Conservation (phyloP, 2,888 invertebrate genomes). For the Poecilobothrus nobilitatus region DNA sequence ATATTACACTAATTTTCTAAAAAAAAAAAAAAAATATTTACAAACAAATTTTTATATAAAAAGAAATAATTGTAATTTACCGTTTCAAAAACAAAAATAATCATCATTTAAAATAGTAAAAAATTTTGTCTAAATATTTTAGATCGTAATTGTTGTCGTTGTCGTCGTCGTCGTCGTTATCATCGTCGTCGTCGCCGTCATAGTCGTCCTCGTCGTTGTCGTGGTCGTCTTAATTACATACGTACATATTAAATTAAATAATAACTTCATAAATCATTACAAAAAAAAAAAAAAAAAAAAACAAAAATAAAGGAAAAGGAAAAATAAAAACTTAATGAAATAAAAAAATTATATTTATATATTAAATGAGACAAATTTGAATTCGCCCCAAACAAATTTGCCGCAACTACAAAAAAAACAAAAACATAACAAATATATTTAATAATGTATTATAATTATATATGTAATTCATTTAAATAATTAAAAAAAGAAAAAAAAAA, state of each 20-base stretch:
- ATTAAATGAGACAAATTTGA: too few species aligned
- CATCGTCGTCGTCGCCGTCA: conserved; percentile 12
- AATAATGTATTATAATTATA: too few species aligned
- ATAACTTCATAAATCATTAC: too few species aligned
- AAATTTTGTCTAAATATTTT: conserved; percentile 2
- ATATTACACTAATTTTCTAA: too few species aligned
- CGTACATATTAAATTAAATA: too few species aligned
- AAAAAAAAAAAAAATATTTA: background rate
- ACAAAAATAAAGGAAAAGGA: too few species aligned
- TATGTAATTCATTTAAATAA: conserved; percentile 9
- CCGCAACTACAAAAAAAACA: too few species aligned
- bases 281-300: too few species aligned
- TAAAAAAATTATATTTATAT: too few species aligned
- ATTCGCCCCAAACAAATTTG: too few species aligned
- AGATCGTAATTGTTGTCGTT: conserved; percentile 7
- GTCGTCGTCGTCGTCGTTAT: conserved; percentile 17
- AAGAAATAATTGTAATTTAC: background rate
- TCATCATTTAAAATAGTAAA: conserved; percentile 10
- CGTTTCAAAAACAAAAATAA: conserved; percentile 13
- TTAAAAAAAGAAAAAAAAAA: conserved; percentile 14
- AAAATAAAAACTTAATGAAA: too few species aligned
- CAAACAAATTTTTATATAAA: background rate
- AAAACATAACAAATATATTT: too few species aligned
- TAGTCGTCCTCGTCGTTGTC: background rate
- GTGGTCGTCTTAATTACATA: background rate